These are phyloP conservation scores for Troides oblongomaculatus DNA, from an alignment of 2,888 invertebrate species.

Conservation along the genomic window DNA sequence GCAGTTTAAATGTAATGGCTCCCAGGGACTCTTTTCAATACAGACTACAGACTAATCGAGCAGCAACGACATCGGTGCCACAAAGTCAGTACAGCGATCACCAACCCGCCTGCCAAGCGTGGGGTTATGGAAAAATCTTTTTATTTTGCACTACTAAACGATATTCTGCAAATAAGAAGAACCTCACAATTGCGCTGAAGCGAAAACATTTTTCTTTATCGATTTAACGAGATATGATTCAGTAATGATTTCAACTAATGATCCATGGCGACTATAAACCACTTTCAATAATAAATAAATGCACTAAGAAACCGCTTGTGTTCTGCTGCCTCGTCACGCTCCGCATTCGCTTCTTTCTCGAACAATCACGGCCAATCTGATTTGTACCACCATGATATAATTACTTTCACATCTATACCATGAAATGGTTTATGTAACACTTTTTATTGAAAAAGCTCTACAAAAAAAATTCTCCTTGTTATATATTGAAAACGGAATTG, in stretches of 20 bases:
- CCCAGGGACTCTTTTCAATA: too few relatives aligned
- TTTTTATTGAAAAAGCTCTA: slow-evolving; percentile 6
- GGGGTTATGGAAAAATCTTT: too few relatives aligned
- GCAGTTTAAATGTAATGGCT: too few relatives aligned
- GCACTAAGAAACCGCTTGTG: slow-evolving; percentile 42
- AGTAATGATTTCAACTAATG: slow-evolving; percentile 24
- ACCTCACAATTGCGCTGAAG: too few relatives aligned
- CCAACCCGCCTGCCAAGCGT: too few relatives aligned
- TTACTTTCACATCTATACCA: slow-evolving; percentile 30
- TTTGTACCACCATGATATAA: slow-evolving; percentile 26
- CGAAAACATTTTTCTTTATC: too few relatives aligned
- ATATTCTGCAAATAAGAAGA: too few relatives aligned
- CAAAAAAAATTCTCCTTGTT: neutral
- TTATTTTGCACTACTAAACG: too few relatives aligned
- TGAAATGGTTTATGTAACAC: slow-evolving; percentile 21
- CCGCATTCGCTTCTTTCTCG: slow-evolving; percentile 31
- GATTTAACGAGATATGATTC: slow-evolving; percentile 3
- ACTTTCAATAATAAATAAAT: slow-evolving; percentile 62
- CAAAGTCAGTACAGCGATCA: too few relatives aligned
- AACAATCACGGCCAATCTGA: slow-evolving; percentile 22
- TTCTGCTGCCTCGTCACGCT: slow-evolving; percentile 58
- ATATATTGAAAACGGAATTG: neutral
- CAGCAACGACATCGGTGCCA: too few relatives aligned
- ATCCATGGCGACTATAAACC: slow-evolving; percentile 36
- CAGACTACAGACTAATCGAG: too few relatives aligned